Base-by-base conservation (phyloP, 2,797 vertebrate genomes). In the Tenualosa thibaudeaui region DNA sequence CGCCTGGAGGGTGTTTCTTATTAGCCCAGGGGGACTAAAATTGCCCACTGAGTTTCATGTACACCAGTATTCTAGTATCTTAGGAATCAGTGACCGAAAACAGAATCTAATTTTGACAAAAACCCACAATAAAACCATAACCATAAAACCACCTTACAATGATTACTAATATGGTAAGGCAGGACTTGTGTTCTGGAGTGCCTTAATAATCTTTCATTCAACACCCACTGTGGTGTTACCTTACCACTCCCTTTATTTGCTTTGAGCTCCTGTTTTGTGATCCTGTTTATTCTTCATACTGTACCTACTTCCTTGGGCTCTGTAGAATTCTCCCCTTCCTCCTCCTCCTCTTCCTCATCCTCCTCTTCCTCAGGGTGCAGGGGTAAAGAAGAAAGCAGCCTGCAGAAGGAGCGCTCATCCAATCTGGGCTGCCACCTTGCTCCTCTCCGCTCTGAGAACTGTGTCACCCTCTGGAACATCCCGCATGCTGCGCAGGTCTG, bases 401-500 rank as follows among this genome's bases (percentile, higher is more conserved):
- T 3, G 31, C 24, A 31, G 62, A 31, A 65, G 24, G 24, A 65
- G 24, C 31, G 26, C 12, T 71, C 31, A 3, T 71, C 26, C 65
- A 71, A 71, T 71, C 65, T 71, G 65, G 65, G 65, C 65, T 15
- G 65, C 65, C 65, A 71, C 65, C 65, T 71, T 85, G 84, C 84
- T 85, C 71, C 84, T 62, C 71, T 75, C 46, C 68, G 84, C 83
- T 87, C 40, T 24, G 84, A 87, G 78, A 87, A 87, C 81, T 85
- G 86, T 86, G 87, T 84, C 85, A 85, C 71, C 82, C 81, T 81
- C 54, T 49, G 12, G 65, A 26, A 81, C 85, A 12, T 40, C 54
- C 91, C 87, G 90, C 92, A 87, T 62, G 68, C 90, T 92, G 91
- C 87, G 89, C 92, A 93, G 82, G 91, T 81, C 89, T 0, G 2